Conservation (phyloP, 1,140 invertebrate genomes). For the Drosophila repletoides region DNA sequence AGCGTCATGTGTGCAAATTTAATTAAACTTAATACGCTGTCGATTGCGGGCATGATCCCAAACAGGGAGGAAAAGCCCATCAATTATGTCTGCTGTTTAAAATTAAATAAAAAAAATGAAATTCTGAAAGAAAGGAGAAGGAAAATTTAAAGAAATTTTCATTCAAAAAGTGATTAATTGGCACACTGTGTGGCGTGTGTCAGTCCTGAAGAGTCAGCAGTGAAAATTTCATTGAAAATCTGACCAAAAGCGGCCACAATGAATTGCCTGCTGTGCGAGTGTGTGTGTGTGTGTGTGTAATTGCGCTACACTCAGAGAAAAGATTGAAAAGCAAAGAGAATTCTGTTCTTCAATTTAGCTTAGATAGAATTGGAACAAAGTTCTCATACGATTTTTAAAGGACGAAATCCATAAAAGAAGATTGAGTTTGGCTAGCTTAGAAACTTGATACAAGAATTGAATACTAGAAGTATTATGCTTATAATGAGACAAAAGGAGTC, state of each 20-base stretch:
- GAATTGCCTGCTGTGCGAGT: background rate
- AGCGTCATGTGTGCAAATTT: conserved; percentile 58
- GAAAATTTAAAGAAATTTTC: conserved; percentile 29
- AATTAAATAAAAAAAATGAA: conserved; percentile 40
- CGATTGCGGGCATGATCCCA: conserved; percentile 12
- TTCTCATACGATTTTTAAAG: no score
- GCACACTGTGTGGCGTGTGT: conserved; percentile 46
- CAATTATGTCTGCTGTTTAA: conserved; percentile 55
- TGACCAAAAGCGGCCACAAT: conserved; percentile 31
- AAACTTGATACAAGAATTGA: no score
- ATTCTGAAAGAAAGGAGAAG: conserved; percentile 35
- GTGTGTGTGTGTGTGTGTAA: conserved; percentile 3
- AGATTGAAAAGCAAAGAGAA: no score
- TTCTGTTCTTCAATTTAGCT: no score
- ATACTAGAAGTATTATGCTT: no score
- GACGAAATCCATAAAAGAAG: no score
- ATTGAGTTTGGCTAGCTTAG: no score
- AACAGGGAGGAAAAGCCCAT: conserved; percentile 19
- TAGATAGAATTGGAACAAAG: no score
- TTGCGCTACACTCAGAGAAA: background rate
- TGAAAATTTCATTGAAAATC: conserved; percentile 49
- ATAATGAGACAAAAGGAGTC: no score
- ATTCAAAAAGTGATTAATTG: conserved; percentile 57
- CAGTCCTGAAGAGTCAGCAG: conserved; percentile 57
- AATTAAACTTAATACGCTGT: conserved; percentile 67